These are phyloP conservation scores for Balearica regulorum DNA, from an alignment of 2,797 vertebrate species.

Conservation along the genomic window DNA sequence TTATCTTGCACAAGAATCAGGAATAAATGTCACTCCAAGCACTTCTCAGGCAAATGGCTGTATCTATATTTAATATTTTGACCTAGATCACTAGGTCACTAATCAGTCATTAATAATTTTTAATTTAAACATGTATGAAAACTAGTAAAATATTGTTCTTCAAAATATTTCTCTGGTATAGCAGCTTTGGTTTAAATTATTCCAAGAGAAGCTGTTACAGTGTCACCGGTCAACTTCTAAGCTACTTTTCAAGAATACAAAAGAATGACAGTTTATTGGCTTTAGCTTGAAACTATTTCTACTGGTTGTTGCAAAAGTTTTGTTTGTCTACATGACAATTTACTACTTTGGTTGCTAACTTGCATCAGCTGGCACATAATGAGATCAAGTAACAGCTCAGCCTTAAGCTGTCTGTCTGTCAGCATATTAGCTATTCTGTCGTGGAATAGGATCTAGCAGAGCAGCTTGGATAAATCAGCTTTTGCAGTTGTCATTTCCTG, in stretches of 20 bases:
- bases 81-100: background rate
- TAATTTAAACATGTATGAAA: background rate
- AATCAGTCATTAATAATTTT: background rate
- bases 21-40: background rate
- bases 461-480: constrained; percentile 53
- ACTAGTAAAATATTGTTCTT: background rate
- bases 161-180: background rate
- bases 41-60: background rate
- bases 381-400: constrained; percentile 42
- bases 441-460: background rate
- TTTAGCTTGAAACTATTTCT: background rate
- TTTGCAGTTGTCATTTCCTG: constrained; percentile 33
- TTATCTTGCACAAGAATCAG: background rate
- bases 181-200: background rate
- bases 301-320: background rate
- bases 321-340: constrained; percentile 4
- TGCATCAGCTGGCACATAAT: constrained; percentile 34
- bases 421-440: constrained; percentile 25
- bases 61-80: background rate
- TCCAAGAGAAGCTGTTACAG: background rate
- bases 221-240: background rate
- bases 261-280: background rate
- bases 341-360: background rate
- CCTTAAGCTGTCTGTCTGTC: constrained; percentile 45
- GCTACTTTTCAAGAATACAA: background rate